Base-by-base conservation (phyloP, 2,797 vertebrate genomes). In the Parauchenoglanis punctatus region DNA sequence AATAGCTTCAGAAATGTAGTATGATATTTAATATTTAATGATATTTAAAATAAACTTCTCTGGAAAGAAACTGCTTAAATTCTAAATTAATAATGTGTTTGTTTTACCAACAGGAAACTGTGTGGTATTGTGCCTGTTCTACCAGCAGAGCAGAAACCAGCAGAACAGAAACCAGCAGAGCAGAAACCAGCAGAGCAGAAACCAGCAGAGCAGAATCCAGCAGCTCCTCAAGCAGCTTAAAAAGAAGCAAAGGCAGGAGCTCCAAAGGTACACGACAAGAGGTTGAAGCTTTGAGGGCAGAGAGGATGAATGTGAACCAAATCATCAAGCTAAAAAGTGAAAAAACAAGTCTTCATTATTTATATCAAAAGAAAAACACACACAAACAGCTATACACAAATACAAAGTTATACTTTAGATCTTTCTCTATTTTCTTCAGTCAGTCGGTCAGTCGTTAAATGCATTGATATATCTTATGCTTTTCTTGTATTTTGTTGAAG, bases 61-160 rank as follows among this genome's bases (percentile, higher is more conserved):
- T 56, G 8, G 25, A 20, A 70, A 35, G 46, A 73, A 49, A 49
- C 23, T 75, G 12, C 25, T 76, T 52, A 17, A 76, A 28, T 52
- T 28, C 46, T 80, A 8, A n/a, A 52, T 28, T 12, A 25, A 52
- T 20, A 28, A 49, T 68, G 15, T 28, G 59, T 82, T 18, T 85
- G 10, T 25, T 65, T 73, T 15, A 17, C 4, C 23, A 40, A 85
- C 83, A 88, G 87, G 68, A 88, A 85, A 23, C 59, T 88, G 18
- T 88, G 87, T 44, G 72, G 84, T 7, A 86, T 83, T 61, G 77
- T 31, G 17, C 23, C 52, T 15, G 3, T n/a, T 61, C 7, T 25
- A 81, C 40, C 23, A 25, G 13, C 4, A 23, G 52, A 11, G 2
- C 35, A 35, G 35, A 35, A 35, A 35, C 35, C 31, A 31, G 31